A percentile compares a stretch with the other conserved stretches of the same genome.
Evolutionary conservation across 2,888 invertebrate genomes (phyloP).

Genomic region (Euplexia lucipara): DNA sequence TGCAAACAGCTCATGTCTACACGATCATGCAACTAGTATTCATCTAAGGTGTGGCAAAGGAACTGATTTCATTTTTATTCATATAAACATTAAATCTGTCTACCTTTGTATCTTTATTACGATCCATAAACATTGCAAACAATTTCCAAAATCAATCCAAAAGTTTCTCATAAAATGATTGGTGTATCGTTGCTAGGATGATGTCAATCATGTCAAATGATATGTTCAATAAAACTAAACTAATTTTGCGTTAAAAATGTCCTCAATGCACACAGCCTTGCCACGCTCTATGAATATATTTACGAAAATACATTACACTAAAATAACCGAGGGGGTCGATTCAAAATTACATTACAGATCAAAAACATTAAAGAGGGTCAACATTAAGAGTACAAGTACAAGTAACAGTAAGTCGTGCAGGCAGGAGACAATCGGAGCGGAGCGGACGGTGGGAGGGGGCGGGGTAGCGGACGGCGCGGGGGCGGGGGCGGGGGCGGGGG

Average conservation of each 20-base stretch:
- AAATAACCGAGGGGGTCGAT: conserved; percentile 89
- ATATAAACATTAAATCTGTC: conserved; percentile 80
- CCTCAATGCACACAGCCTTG: conserved; percentile 94
- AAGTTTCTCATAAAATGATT: conserved; percentile 84
- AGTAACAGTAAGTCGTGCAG: conserved; percentile 88
- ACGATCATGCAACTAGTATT: conserved; percentile 87
- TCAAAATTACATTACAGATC: conserved; percentile 88
- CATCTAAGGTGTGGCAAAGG: conserved; percentile 91
- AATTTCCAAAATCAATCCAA: conserved; percentile 81
- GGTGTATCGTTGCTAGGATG: conserved; percentile 87
- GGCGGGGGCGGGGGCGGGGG: conserved; percentile 64
- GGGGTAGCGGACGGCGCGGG: conserved; percentile 68
- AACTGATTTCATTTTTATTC: conserved; percentile 86
- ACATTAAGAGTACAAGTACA: conserved; percentile 87
- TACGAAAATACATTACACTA: conserved; percentile 89
- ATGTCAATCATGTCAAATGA: conserved; percentile 86
- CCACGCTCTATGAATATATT: conserved; percentile 92
- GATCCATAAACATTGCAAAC: conserved; percentile 83
- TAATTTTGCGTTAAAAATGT: conserved; percentile 90
- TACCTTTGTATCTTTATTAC: conserved; percentile 80
- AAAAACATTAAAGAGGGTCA: conserved; percentile 89
- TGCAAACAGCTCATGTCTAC: conserved; percentile 80
- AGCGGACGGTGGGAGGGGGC: conserved; percentile 76
- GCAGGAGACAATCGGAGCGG: conserved; percentile 80
- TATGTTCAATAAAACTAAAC: conserved; percentile 86